These are phyloP conservation scores for Pasiphila rectangulata DNA, from an alignment of 2,888 invertebrate species.

Conservation along the genomic window DNA sequence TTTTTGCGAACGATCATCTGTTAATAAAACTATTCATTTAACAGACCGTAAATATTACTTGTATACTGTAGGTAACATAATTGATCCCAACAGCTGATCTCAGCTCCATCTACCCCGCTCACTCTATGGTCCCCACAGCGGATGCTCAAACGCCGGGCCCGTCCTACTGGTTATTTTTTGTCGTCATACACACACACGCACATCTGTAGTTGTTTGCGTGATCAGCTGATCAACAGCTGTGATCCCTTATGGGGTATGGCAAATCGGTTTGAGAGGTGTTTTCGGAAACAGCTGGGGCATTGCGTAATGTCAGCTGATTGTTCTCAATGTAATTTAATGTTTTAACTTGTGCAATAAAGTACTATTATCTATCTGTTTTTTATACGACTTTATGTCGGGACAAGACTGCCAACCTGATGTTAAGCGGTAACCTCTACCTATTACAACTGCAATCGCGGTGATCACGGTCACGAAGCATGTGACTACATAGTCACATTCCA, in stretches of 20 bases:
- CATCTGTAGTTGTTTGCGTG: slow-evolving; percentile 44
- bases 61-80: too few species aligned
- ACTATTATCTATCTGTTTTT: too few species aligned
- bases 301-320: slow-evolving; percentile 15
- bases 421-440: too few species aligned
- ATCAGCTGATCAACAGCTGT: slow-evolving; percentile 73
- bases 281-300: slow-evolving; percentile 21
- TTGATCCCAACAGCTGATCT: too few species aligned
- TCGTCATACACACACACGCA: slow-evolving; percentile 37
- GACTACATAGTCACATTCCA: too few species aligned
- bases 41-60: too few species aligned
- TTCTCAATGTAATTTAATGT: neutral
- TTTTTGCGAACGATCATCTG: too few species aligned
- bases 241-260: slow-evolving; percentile 41
- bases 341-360: neutral
- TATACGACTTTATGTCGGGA: too few species aligned
- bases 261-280: slow-evolving; percentile 44
- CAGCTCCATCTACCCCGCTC: slow-evolving; percentile 26
- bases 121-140: slow-evolving; percentile 43
- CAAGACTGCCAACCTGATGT: too few species aligned
- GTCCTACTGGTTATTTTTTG: slow-evolving; percentile 64
- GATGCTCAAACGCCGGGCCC: slow-evolving; percentile 58
- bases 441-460: too few species aligned
- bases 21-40: too few species aligned
- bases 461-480: too few species aligned